Percentiles rank a stretch among this genome's conserved stretches.
Conservation (phyloP, 2,888 invertebrate genomes). For the Phalangium opilio region DNA sequence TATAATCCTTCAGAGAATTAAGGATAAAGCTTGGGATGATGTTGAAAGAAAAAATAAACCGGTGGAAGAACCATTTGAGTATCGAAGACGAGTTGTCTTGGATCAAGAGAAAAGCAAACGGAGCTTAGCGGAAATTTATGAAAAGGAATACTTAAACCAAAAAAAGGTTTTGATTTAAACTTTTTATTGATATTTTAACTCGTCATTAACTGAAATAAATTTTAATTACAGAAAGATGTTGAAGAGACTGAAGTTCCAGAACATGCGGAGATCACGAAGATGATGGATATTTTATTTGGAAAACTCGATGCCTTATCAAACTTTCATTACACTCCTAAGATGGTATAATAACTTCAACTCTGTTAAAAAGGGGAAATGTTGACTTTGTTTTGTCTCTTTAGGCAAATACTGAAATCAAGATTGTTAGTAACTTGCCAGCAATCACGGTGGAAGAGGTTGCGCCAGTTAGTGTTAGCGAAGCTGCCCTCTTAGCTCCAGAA, state of each 20-base stretch:
- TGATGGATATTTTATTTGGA: conserved; percentile 58
- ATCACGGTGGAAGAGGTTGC: conserved; percentile 91
- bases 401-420: conserved; percentile 70
- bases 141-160: conserved; percentile 40
- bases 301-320: conserved; percentile 85
- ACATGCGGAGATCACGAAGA: conserved; percentile 57
- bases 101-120: conserved; percentile 89
- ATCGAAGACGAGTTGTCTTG: conserved; percentile 69
- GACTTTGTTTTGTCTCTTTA: conserved; percentile 23
- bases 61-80: conserved; percentile 61
- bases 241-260: conserved; percentile 47
- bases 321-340: conserved; percentile 84
- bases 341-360: too few relatives aligned
- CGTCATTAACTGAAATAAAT: background rate
- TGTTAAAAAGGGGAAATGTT: background rate
- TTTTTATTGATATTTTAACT: too few relatives aligned
- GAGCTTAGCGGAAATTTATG: conserved; percentile 85
- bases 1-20: conserved; percentile 76
- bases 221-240: conserved; percentile 13
- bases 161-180: conserved; percentile 39
- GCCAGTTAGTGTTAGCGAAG: conserved; percentile 71
- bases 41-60: conserved; percentile 74
- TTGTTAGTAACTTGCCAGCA: conserved; percentile 78
- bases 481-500: conserved; percentile 73
- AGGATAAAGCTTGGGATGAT: conserved; percentile 76